These are phyloP conservation scores for Nautilus pompilius DNA, from an alignment of 1,140 invertebrate genomes.

Conservation along the genomic window DNA sequence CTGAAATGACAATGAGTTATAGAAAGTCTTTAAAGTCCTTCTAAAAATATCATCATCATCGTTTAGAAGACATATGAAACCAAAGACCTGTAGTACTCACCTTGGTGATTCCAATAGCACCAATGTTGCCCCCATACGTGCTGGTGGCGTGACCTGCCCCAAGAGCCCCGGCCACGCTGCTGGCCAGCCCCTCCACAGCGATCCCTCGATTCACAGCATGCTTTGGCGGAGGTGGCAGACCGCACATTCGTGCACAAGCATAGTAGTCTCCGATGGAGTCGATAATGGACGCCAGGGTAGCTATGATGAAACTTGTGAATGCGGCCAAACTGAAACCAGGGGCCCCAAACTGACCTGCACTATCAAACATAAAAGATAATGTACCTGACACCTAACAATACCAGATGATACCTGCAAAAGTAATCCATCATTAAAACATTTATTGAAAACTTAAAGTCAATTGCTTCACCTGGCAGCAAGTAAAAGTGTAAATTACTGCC, in stretches of 20 bases:
- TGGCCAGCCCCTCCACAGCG: constrained; percentile 79
- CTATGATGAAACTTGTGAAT: constrained; percentile 37
- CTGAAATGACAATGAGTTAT: background rate
- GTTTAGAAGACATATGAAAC: background rate
- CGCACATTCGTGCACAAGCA: constrained; percentile 43
- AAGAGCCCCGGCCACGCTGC: constrained; percentile 75
- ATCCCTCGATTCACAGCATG: constrained; percentile 64
- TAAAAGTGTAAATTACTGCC: background rate
- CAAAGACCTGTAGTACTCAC: constrained; percentile 32
- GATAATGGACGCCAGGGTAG: constrained; percentile 36
- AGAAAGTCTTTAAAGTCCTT: background rate
- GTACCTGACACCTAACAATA: no score
- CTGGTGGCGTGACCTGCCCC: constrained; percentile 82
- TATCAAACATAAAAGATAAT: background rate
- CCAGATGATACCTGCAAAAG: no score
- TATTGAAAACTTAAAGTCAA: background rate
- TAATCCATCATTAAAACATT: background rate
- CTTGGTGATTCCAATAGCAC: constrained; percentile 73
- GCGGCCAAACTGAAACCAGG: constrained; percentile 28
- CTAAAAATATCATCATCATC: background rate
- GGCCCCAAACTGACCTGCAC: constrained; percentile 34
- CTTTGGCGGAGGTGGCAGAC: constrained; percentile 36
- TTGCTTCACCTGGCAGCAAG: background rate
- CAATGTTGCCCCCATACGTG: constrained; percentile 80
- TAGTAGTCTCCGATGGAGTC: constrained; percentile 50